Conservation (phyloP, 2,888 invertebrate genomes). For the Desoria tigrina region DNA sequence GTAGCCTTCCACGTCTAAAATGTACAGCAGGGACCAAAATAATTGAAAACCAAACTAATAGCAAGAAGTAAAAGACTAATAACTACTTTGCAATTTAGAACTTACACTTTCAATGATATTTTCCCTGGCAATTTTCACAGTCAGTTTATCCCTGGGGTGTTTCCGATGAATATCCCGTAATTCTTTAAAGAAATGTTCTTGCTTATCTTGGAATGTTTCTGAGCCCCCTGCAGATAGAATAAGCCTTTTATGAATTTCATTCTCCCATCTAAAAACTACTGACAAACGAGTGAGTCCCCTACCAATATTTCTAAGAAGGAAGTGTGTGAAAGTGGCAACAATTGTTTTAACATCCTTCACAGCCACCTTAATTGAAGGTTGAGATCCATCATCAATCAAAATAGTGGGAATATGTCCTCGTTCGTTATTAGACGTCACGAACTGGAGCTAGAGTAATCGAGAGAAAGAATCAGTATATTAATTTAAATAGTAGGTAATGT, state of each 20-base stretch:
- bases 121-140: conserved; percentile 77
- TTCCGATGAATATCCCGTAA: conserved; percentile 82
- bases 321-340: conserved; percentile 88
- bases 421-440: conserved; percentile 64
- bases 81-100: no score
- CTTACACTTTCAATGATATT: conserved; percentile 75
- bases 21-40: conserved; percentile 1
- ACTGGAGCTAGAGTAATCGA: conserved; percentile 65
- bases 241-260: background rate
- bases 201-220: conserved; percentile 79
- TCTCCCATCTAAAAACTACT: background rate
- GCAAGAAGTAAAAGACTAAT: background rate
- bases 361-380: conserved; percentile 78
- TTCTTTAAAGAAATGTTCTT: conserved; percentile 77
- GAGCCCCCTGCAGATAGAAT: conserved; percentile 68
- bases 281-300: conserved; percentile 28
- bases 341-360: conserved; percentile 85
- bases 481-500: conserved; percentile 13
- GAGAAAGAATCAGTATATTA: background rate
- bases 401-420: conserved; percentile 67
- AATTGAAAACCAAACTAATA: background rate
- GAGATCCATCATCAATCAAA: conserved; percentile 86
- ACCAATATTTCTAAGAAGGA: conserved; percentile 86
- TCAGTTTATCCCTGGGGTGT: conserved; percentile 80
- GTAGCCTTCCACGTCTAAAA: conserved; percentile 76